A percentile compares a stretch with the other conserved stretches of the same genome.
These are phyloP conservation scores for Holacanthus passer DNA, from an alignment of 2,113 vertebrate genomes.

Conservation along the genomic window DNA sequence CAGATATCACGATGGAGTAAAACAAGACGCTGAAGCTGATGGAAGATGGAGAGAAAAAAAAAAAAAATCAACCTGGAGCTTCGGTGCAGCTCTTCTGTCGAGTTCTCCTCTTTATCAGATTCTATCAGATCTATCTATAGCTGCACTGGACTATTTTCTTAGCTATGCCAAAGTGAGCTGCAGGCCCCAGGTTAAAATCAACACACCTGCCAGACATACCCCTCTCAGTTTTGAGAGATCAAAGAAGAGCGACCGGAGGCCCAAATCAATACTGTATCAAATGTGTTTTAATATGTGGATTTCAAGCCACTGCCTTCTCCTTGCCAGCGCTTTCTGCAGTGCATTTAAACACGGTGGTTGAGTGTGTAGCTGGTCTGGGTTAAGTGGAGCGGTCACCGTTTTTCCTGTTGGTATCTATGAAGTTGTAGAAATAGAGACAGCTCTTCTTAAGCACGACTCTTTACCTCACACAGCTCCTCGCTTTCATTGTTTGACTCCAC, in stretches of 20 bases:
- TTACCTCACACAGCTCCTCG: background rate
- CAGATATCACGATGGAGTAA: conserved; percentile 1
- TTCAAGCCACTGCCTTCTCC: conserved; percentile 25
- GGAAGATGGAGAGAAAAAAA: conserved; percentile 30
- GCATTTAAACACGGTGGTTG: conserved; percentile 38
- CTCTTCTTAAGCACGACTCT: background rate
- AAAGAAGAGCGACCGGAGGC: conserved; percentile 65
- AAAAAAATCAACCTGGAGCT: conserved; percentile 30
- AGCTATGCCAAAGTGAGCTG: conserved; percentile 57
- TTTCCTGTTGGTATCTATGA: background rate
- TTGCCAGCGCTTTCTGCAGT: conserved; percentile 17
- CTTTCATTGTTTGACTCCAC: background rate
- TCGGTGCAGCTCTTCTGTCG: conserved; percentile 23
- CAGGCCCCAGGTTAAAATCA: conserved; percentile 62
- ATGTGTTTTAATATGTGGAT: conserved; percentile 55
- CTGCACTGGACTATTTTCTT: conserved; percentile 47
- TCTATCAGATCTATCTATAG: conserved; percentile 60
- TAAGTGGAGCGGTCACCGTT: conserved; percentile 9
- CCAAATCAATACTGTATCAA: conserved; percentile 72
- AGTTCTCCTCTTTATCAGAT: conserved; percentile 28
- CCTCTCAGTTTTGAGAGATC: conserved; percentile 64
- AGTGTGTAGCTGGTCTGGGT: background rate
- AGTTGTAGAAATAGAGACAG: background rate
- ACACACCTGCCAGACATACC: conserved; percentile 68
- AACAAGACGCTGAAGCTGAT: background rate